Evolutionary conservation across 2,113 vertebrate species (phyloP), one percentile per base, ranked within the genome.

Genomic region (Anser cygnoides): DNA sequence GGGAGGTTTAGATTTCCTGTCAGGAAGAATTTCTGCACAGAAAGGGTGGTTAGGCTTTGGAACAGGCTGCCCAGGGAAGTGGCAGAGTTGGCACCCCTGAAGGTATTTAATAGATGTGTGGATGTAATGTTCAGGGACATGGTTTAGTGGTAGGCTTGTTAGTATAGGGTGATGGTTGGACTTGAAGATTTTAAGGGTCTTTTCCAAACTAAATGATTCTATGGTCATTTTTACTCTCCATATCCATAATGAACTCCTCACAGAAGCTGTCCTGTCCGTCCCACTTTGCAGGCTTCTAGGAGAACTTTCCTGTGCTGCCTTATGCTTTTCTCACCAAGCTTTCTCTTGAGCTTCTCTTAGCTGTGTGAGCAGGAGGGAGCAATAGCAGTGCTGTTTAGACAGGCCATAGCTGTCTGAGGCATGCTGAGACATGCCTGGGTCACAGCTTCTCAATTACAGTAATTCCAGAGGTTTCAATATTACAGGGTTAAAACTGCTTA

Each of bases 341-440:
- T 72, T 10, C 28, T 16, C 59, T 19, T 0, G 0, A 11, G 63
- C 39, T 1, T 0, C 0, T 12, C 23, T 20, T 15, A 71, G 52
- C 15, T 58, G 12, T 6, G 5, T 0, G 0, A 55, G 35, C 29
- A 54, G 49, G 0, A 2, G 23, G 62, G 8, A 57, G 14, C 0
- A 1, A 43, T 9, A 35, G 6, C 46, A 1, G 1, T 41, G 35
- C 15, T 54, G 12, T 37, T 82, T 8, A n/a, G 15, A 52, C 4
- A 8, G 55, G 20, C 0, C 1, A 28, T 22, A 79, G n/a, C n/a
- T 84, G 72, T 57, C 50, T 78, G 26, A 74, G 54, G 43, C 58
- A 8, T 55, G 72, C 59, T 63, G 13, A 12, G 49, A 43, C 55
- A 18, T 0, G 5, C 5, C 3, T 55, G 65, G 41, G 46, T 67